Evolutionary conservation across 2,797 vertebrate species (phyloP).

Genomic region (Oreortyx pictus): DNA sequence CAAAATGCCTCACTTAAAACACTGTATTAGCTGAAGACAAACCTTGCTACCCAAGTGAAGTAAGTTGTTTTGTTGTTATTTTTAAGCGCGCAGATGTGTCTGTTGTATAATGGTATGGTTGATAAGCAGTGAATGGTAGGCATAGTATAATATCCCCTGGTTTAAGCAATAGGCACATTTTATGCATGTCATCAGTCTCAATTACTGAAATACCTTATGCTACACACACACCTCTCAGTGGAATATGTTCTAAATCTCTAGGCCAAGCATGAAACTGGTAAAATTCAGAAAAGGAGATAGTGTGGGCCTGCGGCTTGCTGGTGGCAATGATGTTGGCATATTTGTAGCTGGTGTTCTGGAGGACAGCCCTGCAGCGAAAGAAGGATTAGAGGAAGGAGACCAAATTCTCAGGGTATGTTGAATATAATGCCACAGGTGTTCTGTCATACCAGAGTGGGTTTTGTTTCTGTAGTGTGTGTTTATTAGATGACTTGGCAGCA

Average conservation of each 20-base stretch:
- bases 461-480: not conserved
- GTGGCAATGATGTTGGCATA: conserved; percentile 98
- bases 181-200: not conserved
- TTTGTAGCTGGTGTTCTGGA: conserved; percentile 98
- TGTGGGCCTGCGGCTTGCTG: conserved; percentile 95
- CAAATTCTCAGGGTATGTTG: conserved; percentile 97
- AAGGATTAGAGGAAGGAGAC: conserved; percentile 98
- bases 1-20: not conserved
- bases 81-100: not conserved
- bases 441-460: not conserved
- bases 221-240: not conserved
- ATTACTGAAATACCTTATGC: not conserved
- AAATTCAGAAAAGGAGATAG: conserved; percentile 99
- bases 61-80: not conserved
- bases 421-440: not conserved
- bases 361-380: conserved; percentile 97
- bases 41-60: not conserved
- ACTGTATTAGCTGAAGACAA: not conserved
- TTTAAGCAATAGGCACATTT: not conserved
- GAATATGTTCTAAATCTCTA: conserved; percentile 71
- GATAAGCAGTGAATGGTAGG: not conserved
- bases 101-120: not conserved
- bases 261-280: conserved; percentile 99
- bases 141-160: not conserved
- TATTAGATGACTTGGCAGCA: not conserved